Base-by-base conservation (phyloP, 1,140 invertebrate genomes). In the Drosophila jambulina region DNA sequence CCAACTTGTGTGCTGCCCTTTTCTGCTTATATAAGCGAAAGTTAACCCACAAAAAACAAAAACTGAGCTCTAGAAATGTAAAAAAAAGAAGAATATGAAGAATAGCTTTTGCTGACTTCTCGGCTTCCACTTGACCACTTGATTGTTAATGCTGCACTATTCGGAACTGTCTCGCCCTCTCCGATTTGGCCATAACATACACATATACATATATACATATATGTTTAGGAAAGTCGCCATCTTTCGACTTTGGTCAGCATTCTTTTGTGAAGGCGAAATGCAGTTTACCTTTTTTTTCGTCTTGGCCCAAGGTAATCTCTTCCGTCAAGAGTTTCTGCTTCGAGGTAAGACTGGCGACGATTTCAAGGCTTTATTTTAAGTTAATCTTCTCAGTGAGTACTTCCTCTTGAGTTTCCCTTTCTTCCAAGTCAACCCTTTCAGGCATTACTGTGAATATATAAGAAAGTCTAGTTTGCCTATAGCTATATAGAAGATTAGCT, bases 11-110 rank as follows among this genome's bases (percentile, higher is more conserved):
- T 62, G 15, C 36, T 84, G 59, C 54, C 59, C 68, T 80, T 61
- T 87, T 80, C 53, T 87, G 84, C 84, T 88, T 87, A 87, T 87
- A 88, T 88, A 88, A 87, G 84, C 84, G 81, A 87, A 87, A 90
- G 85, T 87, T 84, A 65, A 27, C 62, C 57, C 63, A 78, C 61
- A 68, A 60, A 80, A 62, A 60, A 34, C 12, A 69, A 57, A 57
- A 58, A 21, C 45, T 27, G 29, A 83, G 60, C 56, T 51, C 56
- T 77, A 54, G 56, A 83, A 82, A 83, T 65, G 61, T 65, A 42
- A 58, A 63, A 40, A 53, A 64, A 21, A 63, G 3, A 60, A 54
- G 36, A 36, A 38, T 32, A 45, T 34, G 36, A 46, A 54, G 23
- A 29, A 45, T 57, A 61, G 61, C 25, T 36, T 61, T 58, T 56